Conservation (phyloP, 2,888 invertebrate genomes). For the Osmoderma eremita region DNA sequence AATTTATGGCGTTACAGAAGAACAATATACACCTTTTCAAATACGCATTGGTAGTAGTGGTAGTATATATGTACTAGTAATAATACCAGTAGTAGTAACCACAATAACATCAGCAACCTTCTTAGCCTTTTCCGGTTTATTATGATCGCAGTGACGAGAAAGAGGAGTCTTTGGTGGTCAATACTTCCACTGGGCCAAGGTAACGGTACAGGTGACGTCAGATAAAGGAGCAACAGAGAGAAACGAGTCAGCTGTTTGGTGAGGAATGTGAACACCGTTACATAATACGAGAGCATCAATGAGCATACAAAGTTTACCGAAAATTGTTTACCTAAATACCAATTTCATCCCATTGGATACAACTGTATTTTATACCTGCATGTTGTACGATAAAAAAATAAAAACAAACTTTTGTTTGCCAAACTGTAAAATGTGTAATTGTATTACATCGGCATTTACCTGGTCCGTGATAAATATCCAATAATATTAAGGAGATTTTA, state of each 20-base stretch:
- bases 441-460: too few relatives aligned
- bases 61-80: neutral
- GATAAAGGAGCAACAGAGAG: conserved; percentile 45
- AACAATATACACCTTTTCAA: conserved; percentile 3
- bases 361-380: too few relatives aligned
- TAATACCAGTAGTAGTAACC: neutral
- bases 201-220: conserved; percentile 58
- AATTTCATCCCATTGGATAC: neutral
- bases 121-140: conserved; percentile 36
- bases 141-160: conserved; percentile 24
- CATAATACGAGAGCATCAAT: conserved; percentile 47
- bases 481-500: too few relatives aligned
- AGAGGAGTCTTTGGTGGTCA: conserved; percentile 41
- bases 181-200: conserved; percentile 57
- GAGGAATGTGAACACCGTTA: conserved; percentile 61
- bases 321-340: conserved; percentile 30
- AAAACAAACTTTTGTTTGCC: too few relatives aligned
- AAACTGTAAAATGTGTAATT: too few relatives aligned
- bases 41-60: too few relatives aligned
- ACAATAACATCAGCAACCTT: conserved; percentile 18
- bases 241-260: conserved; percentile 54
- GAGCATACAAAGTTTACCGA: conserved; percentile 33
- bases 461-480: too few relatives aligned
- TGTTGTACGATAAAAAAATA: too few relatives aligned
- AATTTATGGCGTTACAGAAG: conserved; percentile 15